phyloP scores from a whole-genome alignment of 2,797 vertebrate species.

The Botia kubotai region DNA sequence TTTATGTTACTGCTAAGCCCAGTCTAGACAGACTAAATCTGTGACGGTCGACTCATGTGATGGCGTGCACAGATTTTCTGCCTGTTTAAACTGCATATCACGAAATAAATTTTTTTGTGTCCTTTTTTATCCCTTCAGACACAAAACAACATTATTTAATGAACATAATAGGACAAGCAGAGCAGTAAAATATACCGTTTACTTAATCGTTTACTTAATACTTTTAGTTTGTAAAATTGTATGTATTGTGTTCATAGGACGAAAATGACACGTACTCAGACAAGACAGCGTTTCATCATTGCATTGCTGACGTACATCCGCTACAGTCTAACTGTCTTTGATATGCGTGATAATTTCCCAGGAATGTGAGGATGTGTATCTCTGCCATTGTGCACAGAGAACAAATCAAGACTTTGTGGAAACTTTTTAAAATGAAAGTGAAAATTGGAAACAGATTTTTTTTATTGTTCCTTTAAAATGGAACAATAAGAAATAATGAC shows the following conservation, averaged over 20 bases:
- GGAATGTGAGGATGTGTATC: neutral
- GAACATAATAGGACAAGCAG: neutral
- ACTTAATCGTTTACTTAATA: too few species aligned
- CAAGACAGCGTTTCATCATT: too few species aligned
- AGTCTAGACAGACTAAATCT: slow-evolving; percentile 45
- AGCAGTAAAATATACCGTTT: neutral
- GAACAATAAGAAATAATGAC: neutral
- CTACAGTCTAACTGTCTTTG: too few species aligned
- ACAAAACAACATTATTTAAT: neutral
- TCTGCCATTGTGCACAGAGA: too few species aligned
- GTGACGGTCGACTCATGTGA: slow-evolving; percentile 20
- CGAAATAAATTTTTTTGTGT: neutral
- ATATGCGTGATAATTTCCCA: too few species aligned
- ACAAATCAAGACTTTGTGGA: too few species aligned
- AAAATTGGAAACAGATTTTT: too few species aligned
- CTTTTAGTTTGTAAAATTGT: neutral
- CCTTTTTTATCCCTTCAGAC: neutral
- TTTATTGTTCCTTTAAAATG: too few species aligned
- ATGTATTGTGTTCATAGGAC: neutral
- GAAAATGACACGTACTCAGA: neutral
- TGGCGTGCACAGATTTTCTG: slow-evolving; percentile 5
- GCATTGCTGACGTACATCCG: too few species aligned
- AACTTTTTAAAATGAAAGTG: too few species aligned
- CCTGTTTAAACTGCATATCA: slow-evolving; percentile 19
- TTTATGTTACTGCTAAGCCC: slow-evolving; percentile 17